Conservation (phyloP, 1,140 invertebrate species). For the Heliconius himera region DNA sequence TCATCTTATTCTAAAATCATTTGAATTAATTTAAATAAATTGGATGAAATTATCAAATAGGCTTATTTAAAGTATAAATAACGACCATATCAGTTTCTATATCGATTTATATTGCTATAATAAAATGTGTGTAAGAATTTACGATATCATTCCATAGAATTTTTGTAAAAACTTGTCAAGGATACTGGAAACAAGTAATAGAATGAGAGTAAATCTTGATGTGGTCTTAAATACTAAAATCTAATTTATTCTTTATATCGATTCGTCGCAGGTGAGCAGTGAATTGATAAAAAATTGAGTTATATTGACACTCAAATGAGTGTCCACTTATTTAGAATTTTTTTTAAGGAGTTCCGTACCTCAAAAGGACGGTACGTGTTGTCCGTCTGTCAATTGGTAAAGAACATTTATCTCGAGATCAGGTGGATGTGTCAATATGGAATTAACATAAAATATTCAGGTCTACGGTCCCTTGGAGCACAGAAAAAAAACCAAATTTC, state of each 20-base stretch:
- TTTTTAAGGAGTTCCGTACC: background rate
- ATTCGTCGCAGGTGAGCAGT: background rate
- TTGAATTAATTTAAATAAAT: conserved; percentile 5
- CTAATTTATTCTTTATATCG: background rate
- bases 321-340: background rate
- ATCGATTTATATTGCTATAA: conserved; percentile 11
- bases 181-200: conserved; percentile 6
- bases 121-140: conserved; percentile 1
- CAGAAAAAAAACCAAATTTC: no score
- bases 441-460: no score
- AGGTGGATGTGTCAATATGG: no score
- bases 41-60: background rate
- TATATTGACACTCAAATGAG: background rate
- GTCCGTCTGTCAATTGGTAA: no score
- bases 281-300: background rate
- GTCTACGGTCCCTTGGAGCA: no score
- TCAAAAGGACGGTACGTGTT: no score
- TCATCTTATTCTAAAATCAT: background rate
- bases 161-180: conserved; percentile 9
- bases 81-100: conserved; percentile 14
- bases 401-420: no score
- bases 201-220: background rate
- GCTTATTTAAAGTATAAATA: background rate
- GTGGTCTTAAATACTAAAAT: background rate
- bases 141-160: background rate